Conservation (phyloP, 1,140 invertebrate species). For the Aphaenogaster floridana region DNA sequence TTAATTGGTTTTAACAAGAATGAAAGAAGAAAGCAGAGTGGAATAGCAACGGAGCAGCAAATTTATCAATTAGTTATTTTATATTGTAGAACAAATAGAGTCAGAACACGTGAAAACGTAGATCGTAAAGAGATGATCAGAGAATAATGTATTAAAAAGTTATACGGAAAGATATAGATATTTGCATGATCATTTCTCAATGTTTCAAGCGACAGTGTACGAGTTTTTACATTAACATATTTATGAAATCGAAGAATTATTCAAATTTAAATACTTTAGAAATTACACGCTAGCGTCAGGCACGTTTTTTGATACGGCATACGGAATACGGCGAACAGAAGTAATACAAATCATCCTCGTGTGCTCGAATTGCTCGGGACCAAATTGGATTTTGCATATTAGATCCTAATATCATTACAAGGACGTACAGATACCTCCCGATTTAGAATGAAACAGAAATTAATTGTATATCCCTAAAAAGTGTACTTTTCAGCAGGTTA, state of each 20-base stretch:
- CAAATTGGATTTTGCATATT: background rate
- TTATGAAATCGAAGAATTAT: background rate
- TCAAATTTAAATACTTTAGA: background rate
- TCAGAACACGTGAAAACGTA: background rate
- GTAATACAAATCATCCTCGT: background rate
- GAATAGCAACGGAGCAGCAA: background rate
- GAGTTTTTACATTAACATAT: background rate
- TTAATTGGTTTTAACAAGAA: background rate
- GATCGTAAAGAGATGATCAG: background rate
- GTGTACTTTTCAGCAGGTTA: background rate
- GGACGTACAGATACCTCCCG: background rate
- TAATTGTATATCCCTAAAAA: conserved; percentile 13
- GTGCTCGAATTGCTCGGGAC: background rate
- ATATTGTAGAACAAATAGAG: background rate
- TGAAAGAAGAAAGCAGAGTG: background rate
- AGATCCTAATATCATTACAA: conserved; percentile 7
- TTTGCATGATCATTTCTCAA: background rate
- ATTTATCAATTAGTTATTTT: background rate
- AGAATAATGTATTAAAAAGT: background rate
- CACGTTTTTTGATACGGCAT: background rate
- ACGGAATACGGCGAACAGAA: background rate
- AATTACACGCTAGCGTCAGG: background rate
- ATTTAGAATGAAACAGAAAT: background rate
- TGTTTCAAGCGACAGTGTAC: background rate
- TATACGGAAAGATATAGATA: background rate